Conservation (phyloP, 2,888 invertebrate genomes). For the Spisula subtruncata region DNA sequence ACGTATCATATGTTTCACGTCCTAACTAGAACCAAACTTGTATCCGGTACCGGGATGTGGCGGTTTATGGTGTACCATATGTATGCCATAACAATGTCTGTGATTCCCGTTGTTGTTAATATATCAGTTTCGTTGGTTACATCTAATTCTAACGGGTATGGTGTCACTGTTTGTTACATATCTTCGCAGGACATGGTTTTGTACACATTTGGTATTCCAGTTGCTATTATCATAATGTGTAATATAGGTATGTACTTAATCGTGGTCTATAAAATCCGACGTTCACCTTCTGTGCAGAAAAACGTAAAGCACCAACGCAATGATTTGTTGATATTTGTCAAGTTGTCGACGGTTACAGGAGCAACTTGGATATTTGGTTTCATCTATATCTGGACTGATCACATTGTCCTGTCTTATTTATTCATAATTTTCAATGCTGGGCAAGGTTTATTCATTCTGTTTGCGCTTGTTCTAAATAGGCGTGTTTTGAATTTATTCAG, state of each 20-base stretch:
- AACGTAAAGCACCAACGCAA: slow-evolving; percentile 45
- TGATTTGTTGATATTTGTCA: slow-evolving; percentile 58
- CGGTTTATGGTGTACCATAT: slow-evolving; percentile 40
- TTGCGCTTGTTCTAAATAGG: slow-evolving; percentile 60
- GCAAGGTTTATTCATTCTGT: slow-evolving; percentile 65
- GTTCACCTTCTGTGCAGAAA: slow-evolving; percentile 30
- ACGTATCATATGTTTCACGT: slow-evolving; percentile 60
- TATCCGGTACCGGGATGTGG: background rate
- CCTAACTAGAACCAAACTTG: slow-evolving; percentile 23
- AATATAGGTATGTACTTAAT: slow-evolving; percentile 54
- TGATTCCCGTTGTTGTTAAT: slow-evolving; percentile 25
- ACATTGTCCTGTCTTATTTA: slow-evolving; percentile 49
- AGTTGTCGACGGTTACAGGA: slow-evolving; percentile 64
- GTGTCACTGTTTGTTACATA: slow-evolving; percentile 50
- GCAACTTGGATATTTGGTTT: slow-evolving; percentile 63
- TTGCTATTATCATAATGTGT: slow-evolving; percentile 32
- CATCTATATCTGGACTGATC: slow-evolving; percentile 50
- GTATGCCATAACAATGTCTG: slow-evolving; percentile 1
- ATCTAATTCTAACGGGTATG: slow-evolving; percentile 49
- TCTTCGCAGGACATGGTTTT: slow-evolving; percentile 50
- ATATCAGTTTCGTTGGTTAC: slow-evolving; percentile 27
- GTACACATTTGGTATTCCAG: slow-evolving; percentile 56
- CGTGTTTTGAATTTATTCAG: slow-evolving; percentile 37
- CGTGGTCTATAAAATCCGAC: slow-evolving; percentile 36
- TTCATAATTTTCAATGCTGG: slow-evolving; percentile 58